Evolutionary conservation across 37 sponge, comb jelly and placozoan species (phyloP).

Genomic region (Crambe crambe): DNA sequence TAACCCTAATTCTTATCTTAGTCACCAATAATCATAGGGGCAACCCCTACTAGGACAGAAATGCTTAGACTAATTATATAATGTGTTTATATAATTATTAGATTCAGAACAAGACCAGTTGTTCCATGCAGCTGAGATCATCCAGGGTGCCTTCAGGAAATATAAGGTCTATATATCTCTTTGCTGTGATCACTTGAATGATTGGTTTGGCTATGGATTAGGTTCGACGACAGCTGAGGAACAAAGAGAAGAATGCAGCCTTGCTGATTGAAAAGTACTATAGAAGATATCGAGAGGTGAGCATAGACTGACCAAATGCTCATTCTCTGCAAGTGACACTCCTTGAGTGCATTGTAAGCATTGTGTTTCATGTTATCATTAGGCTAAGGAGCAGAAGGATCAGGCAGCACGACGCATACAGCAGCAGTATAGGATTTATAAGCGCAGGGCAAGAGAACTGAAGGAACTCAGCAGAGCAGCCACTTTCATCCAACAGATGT

Average conservation of each 20-base stretch:
- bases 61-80: too few species aligned
- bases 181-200: not conserved
- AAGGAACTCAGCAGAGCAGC: slow-evolving; percentile 60
- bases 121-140: slow-evolving; percentile 43
- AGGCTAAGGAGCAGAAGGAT: slow-evolving; percentile 42
- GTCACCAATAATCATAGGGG: too few species aligned
- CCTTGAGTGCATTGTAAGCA: too few species aligned
- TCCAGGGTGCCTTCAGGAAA: slow-evolving; percentile 61
- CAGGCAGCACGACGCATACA: slow-evolving; percentile 53
- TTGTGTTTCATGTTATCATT: not conserved
- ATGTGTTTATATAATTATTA: too few species aligned
- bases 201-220: too few species aligned
- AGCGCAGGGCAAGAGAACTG: slow-evolving; percentile 41
- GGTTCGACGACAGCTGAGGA: slow-evolving; percentile 13
- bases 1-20: too few species aligned
- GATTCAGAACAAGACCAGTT: slow-evolving; percentile 64
- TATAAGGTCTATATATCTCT: slow-evolving; percentile 43
- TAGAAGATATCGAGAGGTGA: slow-evolving; percentile 57
- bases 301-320: not conserved
- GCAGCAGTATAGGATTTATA: slow-evolving; percentile 49
- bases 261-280: slow-evolving; percentile 59
- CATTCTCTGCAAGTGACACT: too few species aligned
- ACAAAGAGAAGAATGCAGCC: slow-evolving; percentile 56
- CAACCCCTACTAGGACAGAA: too few species aligned
- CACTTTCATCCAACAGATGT: slow-evolving; percentile 62